Conservation (phyloP, 2,888 invertebrate genomes). For the Brachyopa scutellaris region DNA sequence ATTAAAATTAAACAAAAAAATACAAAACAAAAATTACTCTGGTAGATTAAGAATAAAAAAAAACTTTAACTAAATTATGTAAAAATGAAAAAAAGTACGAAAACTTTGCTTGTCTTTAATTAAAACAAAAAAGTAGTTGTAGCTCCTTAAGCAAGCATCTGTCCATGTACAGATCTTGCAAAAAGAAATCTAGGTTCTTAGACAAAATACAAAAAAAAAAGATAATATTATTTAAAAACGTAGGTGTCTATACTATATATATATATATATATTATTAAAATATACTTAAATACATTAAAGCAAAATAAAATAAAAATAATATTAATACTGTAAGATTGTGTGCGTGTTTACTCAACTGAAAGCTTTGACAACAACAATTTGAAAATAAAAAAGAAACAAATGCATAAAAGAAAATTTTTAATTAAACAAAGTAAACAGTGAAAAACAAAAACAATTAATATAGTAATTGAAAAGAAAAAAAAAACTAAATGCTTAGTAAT, state of each 20-base stretch:
- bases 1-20: constrained; percentile 52
- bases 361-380: constrained; percentile 56
- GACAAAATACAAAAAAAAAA: constrained; percentile 54
- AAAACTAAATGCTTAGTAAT: constrained; percentile 69
- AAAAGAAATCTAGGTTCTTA: constrained; percentile 62
- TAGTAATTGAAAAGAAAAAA: constrained; percentile 35
- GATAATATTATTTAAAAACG: constrained; percentile 67
- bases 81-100: constrained; percentile 19
- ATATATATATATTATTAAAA: constrained; percentile 29
- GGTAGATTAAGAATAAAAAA: constrained; percentile 36
- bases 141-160: constrained; percentile 64
- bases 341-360: constrained; percentile 71
- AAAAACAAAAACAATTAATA: constrained; percentile 27
- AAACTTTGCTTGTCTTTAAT: constrained; percentile 69
- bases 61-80: constrained; percentile 56
- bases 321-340: constrained; percentile 69
- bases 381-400: constrained; percentile 22
- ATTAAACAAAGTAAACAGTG: constrained; percentile 47
- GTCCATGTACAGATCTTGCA: constrained; percentile 64
- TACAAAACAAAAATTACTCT: constrained; percentile 38
- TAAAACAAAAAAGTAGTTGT: constrained; percentile 59
- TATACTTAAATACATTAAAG: constrained; percentile 56
- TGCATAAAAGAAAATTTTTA: constrained; percentile 26
- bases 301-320: constrained; percentile 46
- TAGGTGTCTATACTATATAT: constrained; percentile 70